Evolutionary conservation across 2,113 vertebrate genomes (phyloP).

Genomic region (Dipodomys merriami): DNA sequence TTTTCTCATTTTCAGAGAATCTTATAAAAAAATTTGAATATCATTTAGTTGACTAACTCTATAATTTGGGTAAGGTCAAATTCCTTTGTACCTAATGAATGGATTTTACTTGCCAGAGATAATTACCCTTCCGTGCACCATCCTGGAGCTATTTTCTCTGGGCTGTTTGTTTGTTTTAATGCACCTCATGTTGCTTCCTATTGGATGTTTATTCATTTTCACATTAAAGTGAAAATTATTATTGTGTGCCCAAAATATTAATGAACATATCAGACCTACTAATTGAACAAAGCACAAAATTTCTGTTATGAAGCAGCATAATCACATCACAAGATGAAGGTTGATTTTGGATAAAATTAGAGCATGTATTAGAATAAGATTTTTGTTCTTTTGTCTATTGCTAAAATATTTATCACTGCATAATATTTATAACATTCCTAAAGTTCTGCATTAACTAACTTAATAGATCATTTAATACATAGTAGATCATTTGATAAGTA

Average conservation of each 20-base stretch:
- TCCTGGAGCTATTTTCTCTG: not conserved
- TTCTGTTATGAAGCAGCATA: not conserved
- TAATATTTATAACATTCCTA: not conserved
- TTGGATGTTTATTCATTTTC: not conserved
- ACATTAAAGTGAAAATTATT: not conserved
- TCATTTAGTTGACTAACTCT: not conserved
- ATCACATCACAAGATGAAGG: not conserved
- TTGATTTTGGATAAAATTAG: conserved; percentile 28
- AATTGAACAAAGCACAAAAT: not conserved
- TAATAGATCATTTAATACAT: not conserved
- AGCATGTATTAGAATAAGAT: not conserved
- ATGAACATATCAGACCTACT: not conserved
- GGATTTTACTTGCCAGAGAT: not conserved
- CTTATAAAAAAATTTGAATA: not conserved
- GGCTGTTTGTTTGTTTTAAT: not conserved
- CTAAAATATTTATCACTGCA: not conserved
- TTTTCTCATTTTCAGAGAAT: not conserved
- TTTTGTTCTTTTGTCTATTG: not conserved
- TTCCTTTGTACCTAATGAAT: not conserved
- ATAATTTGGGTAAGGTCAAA: not conserved
- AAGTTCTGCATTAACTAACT: not conserved
- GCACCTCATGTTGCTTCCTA: not conserved
- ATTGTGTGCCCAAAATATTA: not conserved
- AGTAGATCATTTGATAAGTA: not conserved
- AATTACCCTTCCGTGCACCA: not conserved